Base-by-base conservation (phyloP, 1,140 invertebrate species). In the Eriocheir sinensis region DNA sequence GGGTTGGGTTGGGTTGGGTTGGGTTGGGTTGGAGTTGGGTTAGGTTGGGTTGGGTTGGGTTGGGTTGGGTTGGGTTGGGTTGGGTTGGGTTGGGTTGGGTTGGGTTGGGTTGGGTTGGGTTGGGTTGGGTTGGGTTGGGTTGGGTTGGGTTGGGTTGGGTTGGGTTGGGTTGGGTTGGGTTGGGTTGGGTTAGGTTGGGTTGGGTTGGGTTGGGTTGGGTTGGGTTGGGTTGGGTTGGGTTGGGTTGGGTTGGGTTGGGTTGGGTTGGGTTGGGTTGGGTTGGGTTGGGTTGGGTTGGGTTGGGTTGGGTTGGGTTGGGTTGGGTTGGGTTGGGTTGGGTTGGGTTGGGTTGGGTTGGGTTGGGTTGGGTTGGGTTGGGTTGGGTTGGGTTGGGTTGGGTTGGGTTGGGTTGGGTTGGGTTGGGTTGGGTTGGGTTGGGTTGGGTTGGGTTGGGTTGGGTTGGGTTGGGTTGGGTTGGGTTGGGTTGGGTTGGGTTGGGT, bases 31-130 rank as follows among this genome's bases (percentile, higher is more conserved):
- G 34, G 83, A 27, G 85, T 81, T 81, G 79, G 79, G 79, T 81
- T 81, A 27, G 79, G 79, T 81, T 81, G 34, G 86, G 86, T 40
- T 89, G 38, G 85, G 85, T 88, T 88, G 38, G 85, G 85, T 34
- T 88, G 85, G 85, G 85, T 88, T 88, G 85, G 85, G 85, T 88
- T 88, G 85, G 85, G 85, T 88, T 88, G 38, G 85, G 85, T 88
- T 88, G 85, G 85, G 85, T 88, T 88, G 85, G 85, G 85, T 88
- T 88, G 85, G 85, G 85, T 88, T 88, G 85, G 85, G 85, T 88
- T 88, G 85, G 85, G 79, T 81, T 81, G 79, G 79, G 79, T 81
- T 81, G 79, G 79, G 79, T 81, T 81, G 79, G 79, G 79, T 81
- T 81, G 79, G 79, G 79, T 81, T 81, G 79, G 79, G 79, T 81